Percentiles rank a stretch among this genome's conserved stretches.
These are phyloP conservation scores for Rhimphoctona megacephalus DNA, from an alignment of 2,888 invertebrate species.

Conservation along the genomic window DNA sequence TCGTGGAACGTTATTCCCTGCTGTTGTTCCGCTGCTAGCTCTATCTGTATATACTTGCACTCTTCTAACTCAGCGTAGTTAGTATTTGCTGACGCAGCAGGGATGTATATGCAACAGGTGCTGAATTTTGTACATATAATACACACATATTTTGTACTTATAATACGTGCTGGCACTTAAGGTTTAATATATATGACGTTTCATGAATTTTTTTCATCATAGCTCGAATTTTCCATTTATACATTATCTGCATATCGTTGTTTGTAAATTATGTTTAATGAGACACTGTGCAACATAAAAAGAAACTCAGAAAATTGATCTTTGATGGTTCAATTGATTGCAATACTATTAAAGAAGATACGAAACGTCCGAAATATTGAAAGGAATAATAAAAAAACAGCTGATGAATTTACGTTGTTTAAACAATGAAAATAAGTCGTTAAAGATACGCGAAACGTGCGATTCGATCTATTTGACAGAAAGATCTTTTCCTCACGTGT, in stretches of 20 bases:
- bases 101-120: conserved; percentile 62
- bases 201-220: background rate
- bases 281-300: background rate
- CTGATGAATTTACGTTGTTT: background rate
- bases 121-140: conserved; percentile 50
- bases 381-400: too few relatives aligned
- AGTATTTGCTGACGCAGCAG: conserved; percentile 48
- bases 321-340: background rate
- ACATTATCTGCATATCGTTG: background rate
- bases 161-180: background rate
- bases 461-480: background rate
- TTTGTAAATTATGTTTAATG: background rate
- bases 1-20: conserved; percentile 47
- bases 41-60: conserved; percentile 1
- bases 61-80: conserved; percentile 4
- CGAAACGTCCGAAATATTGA: too few relatives aligned
- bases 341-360: background rate
- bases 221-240: background rate
- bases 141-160: background rate
- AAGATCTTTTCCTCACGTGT: background rate
- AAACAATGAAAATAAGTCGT: background rate
- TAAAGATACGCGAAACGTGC: background rate
- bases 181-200: background rate
- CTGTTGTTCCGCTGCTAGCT: conserved; percentile 36
- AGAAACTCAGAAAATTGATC: background rate